A percentile compares a stretch with the other conserved stretches of the same genome.
phyloP scores from a whole-genome alignment of 1,140 invertebrate genomes.

The Penaeus chinensis region DNA sequence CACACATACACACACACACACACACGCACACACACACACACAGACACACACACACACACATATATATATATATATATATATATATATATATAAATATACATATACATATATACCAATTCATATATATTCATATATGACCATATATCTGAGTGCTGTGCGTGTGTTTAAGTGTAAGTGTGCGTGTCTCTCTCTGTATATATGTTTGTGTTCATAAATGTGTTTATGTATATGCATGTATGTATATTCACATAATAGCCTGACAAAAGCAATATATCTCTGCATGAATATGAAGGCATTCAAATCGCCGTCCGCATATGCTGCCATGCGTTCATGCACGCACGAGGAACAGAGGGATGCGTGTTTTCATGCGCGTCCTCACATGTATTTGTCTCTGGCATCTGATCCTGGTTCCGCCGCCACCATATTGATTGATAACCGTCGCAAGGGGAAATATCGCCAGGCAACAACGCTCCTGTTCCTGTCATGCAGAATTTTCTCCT shows the following conservation, averaged over 20 bases:
- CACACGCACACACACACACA: background rate
- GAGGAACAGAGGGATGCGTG: too few species aligned
- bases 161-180: background rate
- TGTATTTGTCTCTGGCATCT: too few species aligned
- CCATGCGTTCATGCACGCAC: too few species aligned
- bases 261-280: too few species aligned
- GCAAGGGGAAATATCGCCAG: too few species aligned
- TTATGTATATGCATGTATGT: conserved; percentile 13
- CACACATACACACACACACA: conserved; percentile 2
- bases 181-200: background rate
- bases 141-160: background rate
- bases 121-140: conserved; percentile 14
- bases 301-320: too few species aligned
- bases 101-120: conserved; percentile 11
- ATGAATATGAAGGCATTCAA: too few species aligned
- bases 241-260: background rate
- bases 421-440: too few species aligned
- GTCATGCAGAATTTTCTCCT: too few species aligned
- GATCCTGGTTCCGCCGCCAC: too few species aligned
- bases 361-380: too few species aligned
- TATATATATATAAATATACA: conserved; percentile 16
- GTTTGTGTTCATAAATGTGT: conserved; percentile 1
- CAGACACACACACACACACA: background rate
- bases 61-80: conserved; percentile 26
- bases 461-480: too few species aligned